Evolutionary conservation across 2,888 invertebrate genomes (phyloP), one percentile per base, ranked within the genome.

Genomic region (Eristalinus aeneus): DNA sequence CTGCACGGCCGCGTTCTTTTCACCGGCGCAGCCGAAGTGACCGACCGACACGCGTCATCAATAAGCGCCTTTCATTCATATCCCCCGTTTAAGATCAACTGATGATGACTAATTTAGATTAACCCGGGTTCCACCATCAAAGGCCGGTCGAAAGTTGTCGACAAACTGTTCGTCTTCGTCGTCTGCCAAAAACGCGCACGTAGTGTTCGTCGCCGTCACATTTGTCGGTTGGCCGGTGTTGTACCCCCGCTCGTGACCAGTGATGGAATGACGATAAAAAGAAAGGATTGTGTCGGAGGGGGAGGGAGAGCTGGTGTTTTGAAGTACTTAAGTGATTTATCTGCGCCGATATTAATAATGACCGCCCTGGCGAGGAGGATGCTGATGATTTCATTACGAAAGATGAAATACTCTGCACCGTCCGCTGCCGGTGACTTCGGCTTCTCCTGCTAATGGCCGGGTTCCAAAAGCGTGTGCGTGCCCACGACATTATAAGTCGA

Each of bases 31-130:
- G 68, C 54, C 56, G 31, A 80, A 80, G 61, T 78, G 82, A 82
- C 86, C 86, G 86, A 86, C 86, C 86, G 86, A 86, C 86, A 86
- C 86, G 86, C 86, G 86, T 86, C 86, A 86, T 86, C 86, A 86
- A 86, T 86, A 86, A 86, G 86, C 86, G 86, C 78, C 86, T 86
- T 86, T 86, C 82, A 82, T 86, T 78, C 86, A 81, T 68, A 63
- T 74, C 73, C 82, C 81, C 82, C 61, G 71, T 77, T 86, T 86
- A 82, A 77, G 78, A 82, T 74, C 81, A 78, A 82, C 86, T 82
- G 82, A 77, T 82, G 82, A 86, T 82, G 86, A 86, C 86, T 86
- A 86, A 86, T 86, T 86, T 86, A 82, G 82, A 86, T 86, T 86
- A 78, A 86, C 82, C 69, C 23, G 81, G 73, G 73, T 64, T 53